Evolutionary conservation across 2,888 invertebrate species (phyloP).

Genomic region (Chalcosyrphus nemorum): DNA sequence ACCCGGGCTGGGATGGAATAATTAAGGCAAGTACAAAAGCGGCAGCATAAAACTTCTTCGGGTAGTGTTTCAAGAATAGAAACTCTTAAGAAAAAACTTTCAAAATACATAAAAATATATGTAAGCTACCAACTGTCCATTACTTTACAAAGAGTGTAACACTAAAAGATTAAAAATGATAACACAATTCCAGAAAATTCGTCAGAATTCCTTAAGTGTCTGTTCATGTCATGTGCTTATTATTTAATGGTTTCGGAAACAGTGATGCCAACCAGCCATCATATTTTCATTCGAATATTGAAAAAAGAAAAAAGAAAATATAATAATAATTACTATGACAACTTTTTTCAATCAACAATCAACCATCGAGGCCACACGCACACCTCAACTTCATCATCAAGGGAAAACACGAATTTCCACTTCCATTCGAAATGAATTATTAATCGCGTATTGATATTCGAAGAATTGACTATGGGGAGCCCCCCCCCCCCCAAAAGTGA

Average conservation of each 20-base stretch:
- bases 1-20: too few relatives aligned
- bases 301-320: too few relatives aligned
- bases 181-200: neutral
- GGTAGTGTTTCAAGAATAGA: too few relatives aligned
- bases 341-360: constrained; percentile 57
- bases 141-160: too few relatives aligned
- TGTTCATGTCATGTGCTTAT: neutral
- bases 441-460: constrained; percentile 64
- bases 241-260: constrained; percentile 13
- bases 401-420: constrained; percentile 61
- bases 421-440: constrained; percentile 70
- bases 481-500: too few relatives aligned
- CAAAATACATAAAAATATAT: too few relatives aligned
- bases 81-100: too few relatives aligned
- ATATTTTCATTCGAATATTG: neutral
- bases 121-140: too few relatives aligned
- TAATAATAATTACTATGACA: constrained; percentile 34
- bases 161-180: neutral
- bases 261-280: constrained; percentile 2
- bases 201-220: neutral
- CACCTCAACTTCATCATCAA: constrained; percentile 44
- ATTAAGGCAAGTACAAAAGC: too few relatives aligned
- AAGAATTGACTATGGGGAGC: constrained; percentile 8
- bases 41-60: too few relatives aligned
- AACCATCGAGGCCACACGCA: constrained; percentile 46